These are phyloP conservation scores for Pseudochromis fuscus DNA, from an alignment of 2,797 vertebrate species.

Conservation along the genomic window DNA sequence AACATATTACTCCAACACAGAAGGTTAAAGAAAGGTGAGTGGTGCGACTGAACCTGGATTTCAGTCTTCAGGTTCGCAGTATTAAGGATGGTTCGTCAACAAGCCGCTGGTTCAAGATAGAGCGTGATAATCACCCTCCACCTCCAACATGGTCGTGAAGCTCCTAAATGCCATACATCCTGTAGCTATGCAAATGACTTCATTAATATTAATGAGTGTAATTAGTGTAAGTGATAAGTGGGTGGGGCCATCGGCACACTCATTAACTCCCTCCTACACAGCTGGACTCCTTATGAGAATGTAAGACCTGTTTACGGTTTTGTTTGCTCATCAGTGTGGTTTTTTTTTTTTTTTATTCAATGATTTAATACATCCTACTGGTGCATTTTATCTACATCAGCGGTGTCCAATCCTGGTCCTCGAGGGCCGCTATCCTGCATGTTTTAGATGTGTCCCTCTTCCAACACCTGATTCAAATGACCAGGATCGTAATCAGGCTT, in stretches of 20 bases:
- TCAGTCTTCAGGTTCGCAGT: too few species aligned
- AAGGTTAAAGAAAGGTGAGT: not conserved
- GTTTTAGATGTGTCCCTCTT: too few species aligned
- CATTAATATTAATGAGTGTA: constrained; percentile 81
- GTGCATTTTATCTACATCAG: too few species aligned
- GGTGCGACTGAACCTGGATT: too few species aligned
- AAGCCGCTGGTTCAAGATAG: too few species aligned
- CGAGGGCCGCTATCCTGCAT: too few species aligned
- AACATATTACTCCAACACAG: not conserved
- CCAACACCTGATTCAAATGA: too few species aligned
- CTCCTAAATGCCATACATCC: constrained; percentile 59
- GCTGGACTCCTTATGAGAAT: constrained; percentile 62
- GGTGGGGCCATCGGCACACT: constrained; percentile 49
- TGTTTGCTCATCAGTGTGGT: constrained; percentile 4
- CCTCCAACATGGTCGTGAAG: constrained; percentile 25
- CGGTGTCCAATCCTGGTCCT: too few species aligned
- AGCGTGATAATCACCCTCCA: constrained; percentile 15
- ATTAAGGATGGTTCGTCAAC: too few species aligned
- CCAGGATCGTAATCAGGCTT: too few species aligned
- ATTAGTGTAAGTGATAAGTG: constrained; percentile 75
- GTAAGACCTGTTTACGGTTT: constrained; percentile 22
- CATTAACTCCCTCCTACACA: constrained; percentile 65
- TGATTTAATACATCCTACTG: too few species aligned
- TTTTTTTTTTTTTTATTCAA: too few species aligned
- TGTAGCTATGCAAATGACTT: constrained; percentile 66